phyloP scores from a whole-genome alignment of 2,797 vertebrate species.

The Oreochromis mossambicus region DNA sequence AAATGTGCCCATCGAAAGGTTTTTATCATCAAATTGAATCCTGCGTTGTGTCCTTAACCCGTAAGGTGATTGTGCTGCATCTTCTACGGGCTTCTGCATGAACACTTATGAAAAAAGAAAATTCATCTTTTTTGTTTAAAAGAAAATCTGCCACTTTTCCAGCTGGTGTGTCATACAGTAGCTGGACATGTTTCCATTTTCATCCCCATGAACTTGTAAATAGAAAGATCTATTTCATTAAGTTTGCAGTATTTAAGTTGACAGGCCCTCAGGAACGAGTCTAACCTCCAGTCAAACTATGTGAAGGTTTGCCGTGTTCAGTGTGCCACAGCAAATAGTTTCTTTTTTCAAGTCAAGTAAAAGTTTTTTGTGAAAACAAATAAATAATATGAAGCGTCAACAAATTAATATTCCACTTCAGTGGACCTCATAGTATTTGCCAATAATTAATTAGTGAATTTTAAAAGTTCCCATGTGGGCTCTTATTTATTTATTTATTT shows the following conservation, averaged over 20 bases:
- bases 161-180: background rate
- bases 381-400: background rate
- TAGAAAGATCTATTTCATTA: background rate
- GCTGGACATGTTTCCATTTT: background rate
- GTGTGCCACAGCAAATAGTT: background rate
- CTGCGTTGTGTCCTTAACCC: background rate
- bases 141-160: background rate
- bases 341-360: background rate
- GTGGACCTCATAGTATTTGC: constrained; percentile 7
- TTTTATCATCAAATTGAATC: constrained; percentile 4
- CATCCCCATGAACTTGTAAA: background rate
- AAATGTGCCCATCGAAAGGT: background rate
- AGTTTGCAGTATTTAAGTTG: background rate
- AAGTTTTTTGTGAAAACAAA: background rate
- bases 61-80: background rate
- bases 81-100: background rate
- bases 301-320: background rate
- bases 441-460: constrained; percentile 40
- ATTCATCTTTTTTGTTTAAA: background rate
- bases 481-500: background rate
- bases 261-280: background rate
- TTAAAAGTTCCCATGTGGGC: background rate
- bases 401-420: constrained; percentile 24
- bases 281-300: background rate
- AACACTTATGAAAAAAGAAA: background rate